phyloP scores from a whole-genome alignment of 2,797 vertebrate genomes.

The Hydrolagus colliei region DNA sequence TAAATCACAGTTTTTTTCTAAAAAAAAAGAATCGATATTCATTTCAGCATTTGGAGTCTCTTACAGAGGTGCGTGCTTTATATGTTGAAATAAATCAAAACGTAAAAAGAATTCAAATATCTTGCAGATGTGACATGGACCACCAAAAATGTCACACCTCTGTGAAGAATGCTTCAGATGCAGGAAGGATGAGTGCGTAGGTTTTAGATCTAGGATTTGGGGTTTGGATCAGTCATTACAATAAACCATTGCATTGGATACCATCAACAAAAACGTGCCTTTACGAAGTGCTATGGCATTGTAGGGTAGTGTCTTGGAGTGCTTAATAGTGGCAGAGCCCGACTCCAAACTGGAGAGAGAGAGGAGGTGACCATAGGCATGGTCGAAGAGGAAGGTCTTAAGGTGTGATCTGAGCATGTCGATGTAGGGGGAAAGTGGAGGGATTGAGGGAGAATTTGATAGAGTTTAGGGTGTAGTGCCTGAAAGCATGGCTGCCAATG shows the following conservation, averaged over 20 bases:
- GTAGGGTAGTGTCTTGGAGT: no score
- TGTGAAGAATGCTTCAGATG: conserved; percentile 11
- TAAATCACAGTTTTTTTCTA: conserved; percentile 1
- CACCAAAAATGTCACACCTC: conserved; percentile 17
- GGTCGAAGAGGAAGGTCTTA: no score
- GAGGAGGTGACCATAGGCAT: no score
- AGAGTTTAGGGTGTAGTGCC: no score
- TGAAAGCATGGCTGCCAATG: no score
- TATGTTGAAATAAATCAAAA: conserved; percentile 17
- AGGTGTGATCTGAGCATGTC: no score
- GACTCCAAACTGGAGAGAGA: no score
- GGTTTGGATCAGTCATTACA: conserved; percentile 17
- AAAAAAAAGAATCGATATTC: not conserved
- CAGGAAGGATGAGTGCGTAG: not conserved
- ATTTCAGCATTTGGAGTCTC: conserved; percentile 24
- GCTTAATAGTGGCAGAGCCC: no score
- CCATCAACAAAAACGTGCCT: no score
- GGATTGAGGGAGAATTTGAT: no score
- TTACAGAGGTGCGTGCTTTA: conserved; percentile 10
- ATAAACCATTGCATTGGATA: not conserved
- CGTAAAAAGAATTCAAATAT: conserved; percentile 16
- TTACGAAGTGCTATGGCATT: no score
- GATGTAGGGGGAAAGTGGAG: no score
- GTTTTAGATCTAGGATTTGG: not conserved
- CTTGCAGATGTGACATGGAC: conserved; percentile 1